Evolutionary conservation across 2,888 invertebrate genomes (phyloP), one percentile per base, ranked within the genome.

Genomic region (Leptinotarsa peninsularis): DNA sequence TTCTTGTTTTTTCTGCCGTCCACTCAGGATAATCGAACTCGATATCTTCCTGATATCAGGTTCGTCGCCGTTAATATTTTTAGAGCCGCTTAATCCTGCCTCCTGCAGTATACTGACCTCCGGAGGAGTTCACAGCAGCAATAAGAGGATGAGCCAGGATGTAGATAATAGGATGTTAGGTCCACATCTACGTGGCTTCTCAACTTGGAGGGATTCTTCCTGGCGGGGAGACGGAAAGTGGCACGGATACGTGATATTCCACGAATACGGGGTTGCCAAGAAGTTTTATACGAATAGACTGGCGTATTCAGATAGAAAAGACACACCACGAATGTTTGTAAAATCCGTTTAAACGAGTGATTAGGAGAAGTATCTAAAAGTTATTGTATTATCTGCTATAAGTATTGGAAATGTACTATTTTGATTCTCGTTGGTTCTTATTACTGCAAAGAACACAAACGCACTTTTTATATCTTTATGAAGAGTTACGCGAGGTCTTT

Each of bases 91-190:
- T 50, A 68, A 68, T 68, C 68, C 52, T 49, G 33, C 23, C 52
- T 27, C 27, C 14, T 23, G 49, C 67, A 67, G 67, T 66, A 10
- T 72, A 73, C 77, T 78, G 81, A 81, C 81, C 81, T 81, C 76
- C 81, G 73, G 74, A 76, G 73, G 75, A 63, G 77, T 77, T 80
- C 81, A 80, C 77, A 63, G 71, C 68, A 76, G 66, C 73, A 79
- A 80, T 85, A 87, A 86, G 86, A 86, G 87, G 86, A 87, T 86
- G 86, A 86, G 83, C 84, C 83, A 85, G 86, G 87, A 87, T 86
- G 86, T 85, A 84, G 84, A 83, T 86, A 87, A 86, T 87, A 87
- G 87, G 87, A 87, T 87, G 86, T 87, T 84, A 86, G 86, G 84
- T 85, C 84, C 84, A 83, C 83, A 81, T 83, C 83, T 27, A 67